These are phyloP conservation scores for Steinernema hermaphroditum DNA, from an alignment of 2,888 invertebrate species.

Conservation along the genomic window DNA sequence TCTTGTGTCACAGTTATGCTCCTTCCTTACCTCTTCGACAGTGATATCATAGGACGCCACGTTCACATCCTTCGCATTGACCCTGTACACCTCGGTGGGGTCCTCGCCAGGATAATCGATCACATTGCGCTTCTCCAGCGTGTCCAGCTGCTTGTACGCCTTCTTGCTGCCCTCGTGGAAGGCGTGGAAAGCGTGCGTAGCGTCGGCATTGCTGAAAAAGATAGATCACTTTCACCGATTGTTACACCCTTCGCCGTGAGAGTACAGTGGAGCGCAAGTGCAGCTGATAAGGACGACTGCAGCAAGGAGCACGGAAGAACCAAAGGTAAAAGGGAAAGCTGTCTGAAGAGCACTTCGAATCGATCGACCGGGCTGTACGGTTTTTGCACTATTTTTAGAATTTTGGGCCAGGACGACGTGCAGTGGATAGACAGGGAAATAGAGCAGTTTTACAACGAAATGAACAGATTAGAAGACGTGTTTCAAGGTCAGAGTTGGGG, in stretches of 20 bases:
- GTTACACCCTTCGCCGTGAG: not conserved
- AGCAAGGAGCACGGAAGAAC: not conserved
- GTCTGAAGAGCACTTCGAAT: not conserved
- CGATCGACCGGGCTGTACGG: not conserved
- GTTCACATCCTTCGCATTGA: conserved; percentile 47
- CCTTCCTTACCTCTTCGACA: conserved; percentile 53
- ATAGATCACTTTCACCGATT: conserved; percentile 30
- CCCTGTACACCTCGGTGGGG: conserved; percentile 36
- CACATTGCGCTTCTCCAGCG: conserved; percentile 45
- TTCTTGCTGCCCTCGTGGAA: conserved; percentile 61
- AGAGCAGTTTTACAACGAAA: too few relatives aligned
- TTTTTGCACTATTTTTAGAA: not conserved
- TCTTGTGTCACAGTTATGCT: too few relatives aligned
- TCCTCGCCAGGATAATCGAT: conserved; percentile 39
- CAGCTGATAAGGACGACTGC: conserved; percentile 23
- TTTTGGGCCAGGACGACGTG: too few relatives aligned
- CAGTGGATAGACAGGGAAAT: too few relatives aligned
- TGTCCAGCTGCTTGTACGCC: conserved; percentile 60
- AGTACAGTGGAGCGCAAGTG: conserved; percentile 22
- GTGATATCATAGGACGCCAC: conserved; percentile 57
- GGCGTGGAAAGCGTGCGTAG: conserved; percentile 65
- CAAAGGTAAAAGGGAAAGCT: not conserved
- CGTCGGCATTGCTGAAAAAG: conserved; percentile 58
- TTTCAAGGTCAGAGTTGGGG: too few relatives aligned
- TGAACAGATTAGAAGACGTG: too few relatives aligned